A percentile compares a stretch with the other conserved stretches of the same genome.
These are phyloP conservation scores for Lithodes maja DNA, from an alignment of 2,888 invertebrate species.

Conservation along the genomic window DNA sequence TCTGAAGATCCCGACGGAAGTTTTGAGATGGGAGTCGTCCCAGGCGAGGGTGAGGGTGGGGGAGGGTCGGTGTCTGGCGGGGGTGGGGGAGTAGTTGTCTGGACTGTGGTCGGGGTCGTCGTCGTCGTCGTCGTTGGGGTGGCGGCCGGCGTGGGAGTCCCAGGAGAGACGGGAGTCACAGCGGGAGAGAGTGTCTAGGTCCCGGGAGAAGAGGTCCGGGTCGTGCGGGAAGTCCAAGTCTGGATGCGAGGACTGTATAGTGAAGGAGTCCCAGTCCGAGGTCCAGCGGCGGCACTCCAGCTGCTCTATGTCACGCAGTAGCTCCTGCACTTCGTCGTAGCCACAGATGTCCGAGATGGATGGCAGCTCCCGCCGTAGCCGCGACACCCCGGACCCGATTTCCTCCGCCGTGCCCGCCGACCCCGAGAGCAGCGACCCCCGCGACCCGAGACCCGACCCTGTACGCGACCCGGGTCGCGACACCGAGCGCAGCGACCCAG, in stretches of 20 bases:
- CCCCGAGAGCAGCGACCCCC: slow-evolving; percentile 67
- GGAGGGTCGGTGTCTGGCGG: slow-evolving; percentile 44
- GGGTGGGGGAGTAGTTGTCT: slow-evolving; percentile 42
- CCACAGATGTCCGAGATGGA: slow-evolving; percentile 70
- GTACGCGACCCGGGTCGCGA: slow-evolving; percentile 61
- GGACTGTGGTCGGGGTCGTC: slow-evolving; percentile 50
- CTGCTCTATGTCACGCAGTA: slow-evolving; percentile 69
- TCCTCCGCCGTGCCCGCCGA: slow-evolving; percentile 69
- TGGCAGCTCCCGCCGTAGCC: slow-evolving; percentile 67
- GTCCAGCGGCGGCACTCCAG: slow-evolving; percentile 69
- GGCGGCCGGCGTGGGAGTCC: slow-evolving; percentile 69
- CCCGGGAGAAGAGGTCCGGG: slow-evolving; percentile 64
- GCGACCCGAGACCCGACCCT: slow-evolving; percentile 67
- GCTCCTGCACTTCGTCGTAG: slow-evolving; percentile 70
- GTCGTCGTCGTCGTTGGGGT: slow-evolving; percentile 67
- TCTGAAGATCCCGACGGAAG: slow-evolving; percentile 70
- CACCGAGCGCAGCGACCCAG: slow-evolving; percentile 67
- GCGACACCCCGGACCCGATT: slow-evolving; percentile 65
- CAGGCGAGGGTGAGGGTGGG: slow-evolving; percentile 69
- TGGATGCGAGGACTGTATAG: slow-evolving; percentile 69
- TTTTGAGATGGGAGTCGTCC: slow-evolving; percentile 70
- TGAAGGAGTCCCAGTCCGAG: slow-evolving; percentile 70
- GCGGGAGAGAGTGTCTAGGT: slow-evolving; percentile 66
- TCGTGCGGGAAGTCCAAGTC: slow-evolving; percentile 68
- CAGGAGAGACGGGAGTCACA: slow-evolving; percentile 69